These are phyloP conservation scores for Amblyjoppa proteus DNA, from an alignment of 2,888 invertebrate genomes.

Conservation along the genomic window DNA sequence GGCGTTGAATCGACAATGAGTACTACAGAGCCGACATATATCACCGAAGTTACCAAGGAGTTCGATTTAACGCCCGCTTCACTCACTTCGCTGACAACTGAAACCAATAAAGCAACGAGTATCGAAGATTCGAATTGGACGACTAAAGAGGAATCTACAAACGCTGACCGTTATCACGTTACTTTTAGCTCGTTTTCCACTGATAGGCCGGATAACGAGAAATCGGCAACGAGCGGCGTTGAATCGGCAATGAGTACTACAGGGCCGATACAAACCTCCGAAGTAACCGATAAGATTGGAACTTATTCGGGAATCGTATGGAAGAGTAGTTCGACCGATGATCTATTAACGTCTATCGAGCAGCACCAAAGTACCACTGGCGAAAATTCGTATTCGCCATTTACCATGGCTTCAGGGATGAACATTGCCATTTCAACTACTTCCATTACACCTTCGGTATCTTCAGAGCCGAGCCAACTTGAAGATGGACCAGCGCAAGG, in stretches of 20 bases:
- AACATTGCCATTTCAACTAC: too few relatives aligned
- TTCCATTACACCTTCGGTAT: too few relatives aligned
- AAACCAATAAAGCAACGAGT: not conserved
- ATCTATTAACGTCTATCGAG: not conserved
- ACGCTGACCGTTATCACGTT: not conserved
- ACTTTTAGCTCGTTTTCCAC: not conserved
- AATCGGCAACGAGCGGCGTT: not conserved
- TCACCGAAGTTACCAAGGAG: too few relatives aligned
- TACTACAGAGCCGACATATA: not conserved
- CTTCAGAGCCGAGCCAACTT: too few relatives aligned
- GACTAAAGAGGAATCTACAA: not conserved
- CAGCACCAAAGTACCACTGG: not conserved
- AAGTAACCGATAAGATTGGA: too few relatives aligned
- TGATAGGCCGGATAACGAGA: not conserved
- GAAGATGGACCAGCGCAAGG: too few relatives aligned
- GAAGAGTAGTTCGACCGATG: not conserved
- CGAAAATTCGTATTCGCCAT: not conserved
- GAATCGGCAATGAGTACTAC: not conserved
- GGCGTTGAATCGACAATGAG: not conserved
- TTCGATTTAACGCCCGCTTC: too few relatives aligned
- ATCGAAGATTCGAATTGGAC: not conserved
- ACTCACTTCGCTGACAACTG: too few relatives aligned
- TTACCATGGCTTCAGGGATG: not conserved
- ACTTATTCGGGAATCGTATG: not conserved
- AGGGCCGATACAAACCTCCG: too few relatives aligned